Evolutionary conservation across 1,140 invertebrate species (phyloP), one percentile per base, ranked within the genome.

Genomic region (Drosophila novamexicana): DNA sequence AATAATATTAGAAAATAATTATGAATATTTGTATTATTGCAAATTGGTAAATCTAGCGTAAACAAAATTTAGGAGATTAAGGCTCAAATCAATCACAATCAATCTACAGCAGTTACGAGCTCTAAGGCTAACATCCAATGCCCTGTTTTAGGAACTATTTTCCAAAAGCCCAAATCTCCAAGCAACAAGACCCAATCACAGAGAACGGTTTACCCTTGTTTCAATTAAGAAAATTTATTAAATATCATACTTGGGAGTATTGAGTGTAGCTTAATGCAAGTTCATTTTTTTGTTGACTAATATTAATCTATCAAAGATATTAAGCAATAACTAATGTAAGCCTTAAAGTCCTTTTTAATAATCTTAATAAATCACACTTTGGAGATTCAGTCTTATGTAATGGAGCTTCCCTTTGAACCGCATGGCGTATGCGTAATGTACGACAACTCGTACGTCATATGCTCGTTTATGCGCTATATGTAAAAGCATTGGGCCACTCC

Each of bases 391-490:
- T 16, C 12, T 16, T 42, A 63, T 52, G 9, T 16, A 64, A 58
- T 56, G 18, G 6, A 47, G 7, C 40, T 47, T 34, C 7, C 44
- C 16, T n/a, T 22, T 10, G 7, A 34, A 37, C 14, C 45, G 72
- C 76, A 65, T 57, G 68, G 61, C 83, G 68, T 79, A 82, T 79
- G 65, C 76, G 78, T 69, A 77, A 86, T 75, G 10, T 1, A 32
- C 54, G 63, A 59, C 54, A 72, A 53, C 73, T 66, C 77, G 9
- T 56, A 7, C 50, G 56, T 58, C 47, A 75, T 52, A 71, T 62
- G 50, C 53, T 45, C 42, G 45, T 47, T 57, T 53, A 5, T 36
- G 32, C 29, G 16, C 8, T 62, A 49, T 75, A 75, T 57, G 49
- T 10, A 22, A 45, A 47, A 44, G 22, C 18, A 16, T 61, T 54